phyloP scores from a whole-genome alignment of 1,140 invertebrate genomes.

The Saccostrea glomerata region DNA sequence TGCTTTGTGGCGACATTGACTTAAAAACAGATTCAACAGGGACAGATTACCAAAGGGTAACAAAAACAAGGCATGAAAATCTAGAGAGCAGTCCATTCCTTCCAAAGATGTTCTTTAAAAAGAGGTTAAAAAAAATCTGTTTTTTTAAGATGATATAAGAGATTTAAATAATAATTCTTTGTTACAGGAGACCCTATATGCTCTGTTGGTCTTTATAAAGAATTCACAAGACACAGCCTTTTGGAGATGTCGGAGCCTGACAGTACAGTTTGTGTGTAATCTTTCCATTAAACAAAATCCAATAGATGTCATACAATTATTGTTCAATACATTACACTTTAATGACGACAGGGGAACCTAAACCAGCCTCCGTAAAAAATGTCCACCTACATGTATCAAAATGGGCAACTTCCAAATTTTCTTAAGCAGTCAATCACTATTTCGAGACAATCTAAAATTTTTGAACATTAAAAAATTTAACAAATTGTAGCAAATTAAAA shows the following conservation, averaged over 20 bases:
- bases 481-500: no score
- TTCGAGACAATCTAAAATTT: no score
- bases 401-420: no score
- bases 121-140: not conserved
- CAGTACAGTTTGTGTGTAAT: not conserved
- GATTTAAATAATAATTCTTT: not conserved
- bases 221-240: not conserved
- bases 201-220: not conserved
- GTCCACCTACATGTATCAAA: no score
- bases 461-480: no score
- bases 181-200: not conserved
- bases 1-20: slow-evolving; percentile 19
- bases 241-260: not conserved
- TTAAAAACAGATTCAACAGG: not conserved
- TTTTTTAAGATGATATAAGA: not conserved
- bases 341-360: no score
- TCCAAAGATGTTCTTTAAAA: slow-evolving; percentile 38
- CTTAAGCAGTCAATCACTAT: no score
- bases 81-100: slow-evolving; percentile 15
- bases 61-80: slow-evolving; percentile 35
- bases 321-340: no score
- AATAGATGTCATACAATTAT: not conserved
- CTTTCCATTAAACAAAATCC: not conserved
- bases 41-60: slow-evolving; percentile 35
- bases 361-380: no score